Conservation (phyloP, 2,888 invertebrate species). For the Tipula unca region DNA sequence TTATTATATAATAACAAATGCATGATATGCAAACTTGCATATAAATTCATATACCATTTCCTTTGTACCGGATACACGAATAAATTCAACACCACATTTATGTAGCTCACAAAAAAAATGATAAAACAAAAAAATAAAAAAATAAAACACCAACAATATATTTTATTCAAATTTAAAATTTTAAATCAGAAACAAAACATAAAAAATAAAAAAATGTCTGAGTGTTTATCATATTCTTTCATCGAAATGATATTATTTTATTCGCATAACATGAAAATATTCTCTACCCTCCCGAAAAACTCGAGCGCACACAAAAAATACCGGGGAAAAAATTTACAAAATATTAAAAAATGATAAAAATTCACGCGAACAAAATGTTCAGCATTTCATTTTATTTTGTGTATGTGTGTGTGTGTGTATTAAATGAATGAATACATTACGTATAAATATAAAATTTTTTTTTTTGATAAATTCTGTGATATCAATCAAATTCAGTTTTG, state of each 20-base stretch:
- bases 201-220: not conserved
- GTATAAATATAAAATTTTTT: not conserved
- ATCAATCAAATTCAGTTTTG: not conserved
- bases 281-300: not conserved
- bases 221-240: not conserved
- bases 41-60: not conserved
- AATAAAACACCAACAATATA: not conserved
- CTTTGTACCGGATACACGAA: not conserved
- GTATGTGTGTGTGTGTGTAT: not conserved
- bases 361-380: not conserved
- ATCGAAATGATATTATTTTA: not conserved
- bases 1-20: not conserved
- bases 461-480: not conserved
- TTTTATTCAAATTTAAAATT: not conserved
- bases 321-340: not conserved
- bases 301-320: not conserved
- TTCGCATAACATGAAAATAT: not conserved
- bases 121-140: not conserved
- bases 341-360: not conserved
- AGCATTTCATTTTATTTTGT: not conserved
- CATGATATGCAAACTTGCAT: not conserved
- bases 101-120: not conserved
- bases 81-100: not conserved
- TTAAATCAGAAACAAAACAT: not conserved
- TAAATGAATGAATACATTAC: not conserved